phyloP scores from a whole-genome alignment of 2,888 invertebrate species.

The Synergus umbraculus region DNA sequence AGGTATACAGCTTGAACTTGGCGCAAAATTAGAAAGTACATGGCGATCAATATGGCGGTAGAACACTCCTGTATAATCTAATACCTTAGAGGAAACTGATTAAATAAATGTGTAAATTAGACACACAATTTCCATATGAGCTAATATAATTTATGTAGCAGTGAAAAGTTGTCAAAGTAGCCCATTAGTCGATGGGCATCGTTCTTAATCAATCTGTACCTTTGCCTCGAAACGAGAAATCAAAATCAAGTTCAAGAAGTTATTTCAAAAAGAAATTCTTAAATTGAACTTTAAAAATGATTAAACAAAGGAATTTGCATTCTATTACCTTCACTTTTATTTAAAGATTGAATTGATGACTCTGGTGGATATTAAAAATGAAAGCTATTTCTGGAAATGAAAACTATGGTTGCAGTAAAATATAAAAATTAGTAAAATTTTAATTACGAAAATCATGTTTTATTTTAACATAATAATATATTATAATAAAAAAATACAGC shows the following conservation, averaged over 20 bases:
- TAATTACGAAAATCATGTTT: neutral
- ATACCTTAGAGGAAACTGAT: neutral
- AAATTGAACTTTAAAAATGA: neutral
- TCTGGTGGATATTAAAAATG: neutral
- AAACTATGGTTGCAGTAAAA: neutral
- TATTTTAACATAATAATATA: neutral
- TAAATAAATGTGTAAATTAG: neutral
- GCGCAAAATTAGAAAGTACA: too few species aligned
- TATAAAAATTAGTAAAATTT: conserved; percentile 1
- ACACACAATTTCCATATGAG: neutral
- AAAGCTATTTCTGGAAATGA: neutral
- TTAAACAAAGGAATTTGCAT: neutral
- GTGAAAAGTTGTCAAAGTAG: neutral
- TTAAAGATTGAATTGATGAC: neutral
- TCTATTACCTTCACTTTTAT: neutral
- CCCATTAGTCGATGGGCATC: neutral
- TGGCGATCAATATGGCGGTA: too few species aligned
- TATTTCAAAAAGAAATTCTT: neutral
- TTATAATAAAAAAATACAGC: neutral
- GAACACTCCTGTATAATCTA: too few species aligned
- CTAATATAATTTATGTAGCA: neutral
- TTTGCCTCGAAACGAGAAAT: neutral
- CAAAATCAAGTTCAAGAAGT: neutral
- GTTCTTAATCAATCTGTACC: neutral
- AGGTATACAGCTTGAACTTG: too few species aligned